phyloP scores from a whole-genome alignment of 2,113 vertebrate species.

The Oxyruncus cristatus region DNA sequence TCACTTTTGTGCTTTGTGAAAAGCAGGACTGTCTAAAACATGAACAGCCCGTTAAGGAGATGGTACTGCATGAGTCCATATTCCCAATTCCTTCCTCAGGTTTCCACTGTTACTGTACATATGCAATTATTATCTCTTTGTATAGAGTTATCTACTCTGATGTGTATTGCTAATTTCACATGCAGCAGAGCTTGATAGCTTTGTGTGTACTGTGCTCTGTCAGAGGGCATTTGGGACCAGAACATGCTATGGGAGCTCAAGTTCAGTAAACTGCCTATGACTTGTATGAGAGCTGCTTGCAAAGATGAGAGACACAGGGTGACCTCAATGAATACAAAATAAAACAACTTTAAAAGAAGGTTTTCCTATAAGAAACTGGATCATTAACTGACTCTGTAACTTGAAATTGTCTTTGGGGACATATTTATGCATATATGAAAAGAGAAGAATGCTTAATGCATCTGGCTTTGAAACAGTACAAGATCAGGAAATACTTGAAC shows the following conservation, averaged over 20 bases:
- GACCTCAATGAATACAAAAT: slow-evolving; percentile 26
- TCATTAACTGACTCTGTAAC: neutral
- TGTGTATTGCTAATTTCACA: neutral
- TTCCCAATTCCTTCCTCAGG: neutral
- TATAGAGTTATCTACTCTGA: neutral
- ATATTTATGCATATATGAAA: neutral
- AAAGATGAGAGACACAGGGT: neutral
- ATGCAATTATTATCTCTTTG: neutral
- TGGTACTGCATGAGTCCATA: neutral
- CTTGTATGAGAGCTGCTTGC: neutral
- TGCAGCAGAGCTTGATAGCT: neutral
- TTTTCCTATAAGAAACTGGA: neutral
- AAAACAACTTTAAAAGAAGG: neutral
- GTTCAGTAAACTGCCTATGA: neutral
- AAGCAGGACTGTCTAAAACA: neutral
- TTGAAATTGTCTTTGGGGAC: slow-evolving; percentile 8
- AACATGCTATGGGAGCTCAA: neutral
- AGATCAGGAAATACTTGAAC: neutral
- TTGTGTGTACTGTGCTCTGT: neutral
- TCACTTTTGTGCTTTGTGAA: neutral
- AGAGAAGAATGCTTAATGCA: neutral
- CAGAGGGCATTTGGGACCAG: slow-evolving; percentile 6
- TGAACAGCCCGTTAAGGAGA: neutral
- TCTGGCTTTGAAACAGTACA: neutral
- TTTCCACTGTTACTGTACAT: neutral